Evolutionary conservation across 2,797 vertebrate genomes (phyloP), one percentile per base, ranked within the genome.

Genomic region (Varecia variegata): DNA sequence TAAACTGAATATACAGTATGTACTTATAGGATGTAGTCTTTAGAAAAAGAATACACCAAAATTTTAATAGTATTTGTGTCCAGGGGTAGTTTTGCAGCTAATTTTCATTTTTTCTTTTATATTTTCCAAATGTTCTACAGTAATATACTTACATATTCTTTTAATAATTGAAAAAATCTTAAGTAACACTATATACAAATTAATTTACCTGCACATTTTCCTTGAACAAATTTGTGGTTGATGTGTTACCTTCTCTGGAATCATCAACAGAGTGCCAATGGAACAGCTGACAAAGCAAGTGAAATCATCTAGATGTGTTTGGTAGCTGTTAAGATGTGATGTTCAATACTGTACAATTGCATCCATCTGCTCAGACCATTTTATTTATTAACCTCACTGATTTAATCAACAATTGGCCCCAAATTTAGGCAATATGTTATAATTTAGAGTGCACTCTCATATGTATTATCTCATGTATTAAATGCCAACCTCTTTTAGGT

Each of bases 321-420:
- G 27, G 35, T 67, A 14, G 54, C 43, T 10, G 0, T 90, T 62
- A 87, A 86, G 93, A 88, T 23, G 23, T 79, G 85, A 77, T 13
- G 3, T 82, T 56, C 65, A 56, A 90, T 85, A n/a, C 38, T 73
- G 8, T 45, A 76, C 0, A 7, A n/a, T 43, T 79, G n/a, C 38
- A 71, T 52, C 40, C 47, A 35, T 88, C 88, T 73, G 54, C 38
- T 60, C 82, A 65, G 70, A 76, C n/a, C 18, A 5, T 94, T 88
- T 83, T 85, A 65, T 62, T 96, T 91, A 92, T 95, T 92, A 89
- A 88, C 21, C 20, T 83, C 32, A 60, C 58, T 76, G 62, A 80
- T n/a, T 92, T 88, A 85, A 76, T 86, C 62, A 76, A 47, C 15
- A 54, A 30, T 71, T 71, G 68, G 84, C 30, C 62, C 52, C 70